Conservation (phyloP, 2,888 invertebrate species). For the Alentia gelatinosa region DNA sequence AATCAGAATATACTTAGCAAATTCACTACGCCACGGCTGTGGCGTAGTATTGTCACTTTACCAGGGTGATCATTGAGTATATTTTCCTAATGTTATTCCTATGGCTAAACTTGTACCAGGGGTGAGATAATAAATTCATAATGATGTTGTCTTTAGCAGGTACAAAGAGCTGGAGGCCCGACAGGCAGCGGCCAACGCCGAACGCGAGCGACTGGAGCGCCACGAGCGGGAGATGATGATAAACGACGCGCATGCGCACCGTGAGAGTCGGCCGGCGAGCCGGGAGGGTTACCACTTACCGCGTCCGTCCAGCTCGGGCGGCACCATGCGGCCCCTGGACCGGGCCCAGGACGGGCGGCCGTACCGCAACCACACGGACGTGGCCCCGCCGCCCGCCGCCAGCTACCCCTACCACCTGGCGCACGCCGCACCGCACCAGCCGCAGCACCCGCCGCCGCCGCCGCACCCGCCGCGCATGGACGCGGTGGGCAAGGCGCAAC, state of each 20-base stretch:
- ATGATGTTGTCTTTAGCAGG: too few relatives aligned
- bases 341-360: not conserved
- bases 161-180: constrained; percentile 38
- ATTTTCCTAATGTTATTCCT: too few relatives aligned
- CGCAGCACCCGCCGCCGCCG: constrained; percentile 55
- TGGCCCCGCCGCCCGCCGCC: not conserved
- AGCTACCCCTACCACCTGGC: constrained; percentile 18
- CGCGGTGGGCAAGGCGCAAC: not conserved
- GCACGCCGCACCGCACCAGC: constrained; percentile 54
- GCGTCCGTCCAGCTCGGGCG: not conserved
- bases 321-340: not conserved
- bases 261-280: not conserved
- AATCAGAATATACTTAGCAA: too few relatives aligned
- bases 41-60: too few relatives aligned
- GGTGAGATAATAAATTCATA: too few relatives aligned
- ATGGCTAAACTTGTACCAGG: too few relatives aligned
- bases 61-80: too few relatives aligned
- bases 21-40: too few relatives aligned
- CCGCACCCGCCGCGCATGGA: not conserved
- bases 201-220: constrained; percentile 54
- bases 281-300: not conserved
- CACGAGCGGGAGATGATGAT: constrained; percentile 34
- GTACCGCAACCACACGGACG: not conserved
- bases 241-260: not conserved
- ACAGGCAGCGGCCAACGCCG: not conserved